phyloP scores from a whole-genome alignment of 2,113 vertebrate genomes.

The Pseudopodoces humilis region DNA sequence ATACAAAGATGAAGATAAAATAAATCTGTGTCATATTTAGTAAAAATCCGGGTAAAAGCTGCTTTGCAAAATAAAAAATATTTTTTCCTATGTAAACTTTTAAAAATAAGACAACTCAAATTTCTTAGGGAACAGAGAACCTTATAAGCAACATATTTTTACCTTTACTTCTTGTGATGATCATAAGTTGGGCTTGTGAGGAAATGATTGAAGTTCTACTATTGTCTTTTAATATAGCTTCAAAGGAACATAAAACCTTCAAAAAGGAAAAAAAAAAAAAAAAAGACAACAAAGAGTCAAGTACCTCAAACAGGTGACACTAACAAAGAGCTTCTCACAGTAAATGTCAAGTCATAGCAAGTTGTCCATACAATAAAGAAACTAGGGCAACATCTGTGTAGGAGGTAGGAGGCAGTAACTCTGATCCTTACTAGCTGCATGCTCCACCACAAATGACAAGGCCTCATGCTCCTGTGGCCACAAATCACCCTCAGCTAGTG shows the following conservation, averaged over 20 bases:
- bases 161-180: background rate
- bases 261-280: background rate
- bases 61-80: background rate
- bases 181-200: background rate
- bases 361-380: background rate
- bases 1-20: background rate
- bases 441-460: background rate
- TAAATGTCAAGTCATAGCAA: background rate
- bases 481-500: background rate
- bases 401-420: background rate
- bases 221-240: background rate
- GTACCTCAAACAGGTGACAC: background rate
- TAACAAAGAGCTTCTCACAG: background rate
- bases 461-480: fast-evolving
- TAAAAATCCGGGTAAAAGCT: background rate
- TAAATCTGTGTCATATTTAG: background rate
- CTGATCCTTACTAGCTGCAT: background rate
- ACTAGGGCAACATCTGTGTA: background rate
- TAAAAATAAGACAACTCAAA: background rate
- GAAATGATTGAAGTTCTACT: background rate
- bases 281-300: background rate
- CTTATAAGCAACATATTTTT: background rate
- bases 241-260: background rate
- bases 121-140: background rate
- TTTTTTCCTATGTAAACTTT: background rate